phyloP scores from a whole-genome alignment of 2,888 invertebrate genomes.

The Anticlea derivata region DNA sequence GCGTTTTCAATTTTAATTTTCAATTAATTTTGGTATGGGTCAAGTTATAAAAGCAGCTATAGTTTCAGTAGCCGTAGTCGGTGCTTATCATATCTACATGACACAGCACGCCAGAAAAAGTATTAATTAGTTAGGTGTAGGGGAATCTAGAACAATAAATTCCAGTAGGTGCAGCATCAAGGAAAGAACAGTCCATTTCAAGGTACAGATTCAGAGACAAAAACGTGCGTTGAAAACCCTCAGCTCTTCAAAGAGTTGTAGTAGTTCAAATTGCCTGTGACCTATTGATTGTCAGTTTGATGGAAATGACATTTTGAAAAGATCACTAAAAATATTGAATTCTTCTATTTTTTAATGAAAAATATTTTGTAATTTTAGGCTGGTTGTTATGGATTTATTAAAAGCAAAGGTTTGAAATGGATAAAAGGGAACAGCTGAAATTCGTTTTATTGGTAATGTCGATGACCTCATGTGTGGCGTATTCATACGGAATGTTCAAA shows the following conservation, averaged over 20 bases:
- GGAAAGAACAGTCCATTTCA: background rate
- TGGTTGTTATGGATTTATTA: conserved; percentile 46
- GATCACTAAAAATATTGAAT: conserved; percentile 14
- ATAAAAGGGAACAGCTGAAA: conserved; percentile 60
- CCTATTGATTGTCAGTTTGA: conserved; percentile 7
- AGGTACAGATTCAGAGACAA: background rate
- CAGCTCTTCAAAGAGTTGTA: background rate
- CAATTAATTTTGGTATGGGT: conserved; percentile 39
- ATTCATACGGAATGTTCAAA: conserved; percentile 59
- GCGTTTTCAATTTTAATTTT: background rate
- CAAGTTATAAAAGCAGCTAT: conserved; percentile 46
- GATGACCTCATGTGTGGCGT: conserved; percentile 59
- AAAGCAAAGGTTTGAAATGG: conserved; percentile 51
- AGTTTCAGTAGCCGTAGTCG: conserved; percentile 48
- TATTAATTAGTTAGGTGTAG: background rate
- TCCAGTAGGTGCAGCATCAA: background rate
- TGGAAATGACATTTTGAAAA: conserved; percentile 25
- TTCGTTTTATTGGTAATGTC: conserved; percentile 57
- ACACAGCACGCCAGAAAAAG: conserved; percentile 29
- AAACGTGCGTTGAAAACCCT: background rate
- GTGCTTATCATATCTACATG: conserved; percentile 50
- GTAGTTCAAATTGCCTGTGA: conserved; percentile 11
- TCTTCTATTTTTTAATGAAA: conserved; percentile 10
- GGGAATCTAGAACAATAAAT: background rate
- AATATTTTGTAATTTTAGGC: conserved; percentile 22